phyloP scores from a whole-genome alignment of 1,140 invertebrate species.

The Colletes gigas region DNA sequence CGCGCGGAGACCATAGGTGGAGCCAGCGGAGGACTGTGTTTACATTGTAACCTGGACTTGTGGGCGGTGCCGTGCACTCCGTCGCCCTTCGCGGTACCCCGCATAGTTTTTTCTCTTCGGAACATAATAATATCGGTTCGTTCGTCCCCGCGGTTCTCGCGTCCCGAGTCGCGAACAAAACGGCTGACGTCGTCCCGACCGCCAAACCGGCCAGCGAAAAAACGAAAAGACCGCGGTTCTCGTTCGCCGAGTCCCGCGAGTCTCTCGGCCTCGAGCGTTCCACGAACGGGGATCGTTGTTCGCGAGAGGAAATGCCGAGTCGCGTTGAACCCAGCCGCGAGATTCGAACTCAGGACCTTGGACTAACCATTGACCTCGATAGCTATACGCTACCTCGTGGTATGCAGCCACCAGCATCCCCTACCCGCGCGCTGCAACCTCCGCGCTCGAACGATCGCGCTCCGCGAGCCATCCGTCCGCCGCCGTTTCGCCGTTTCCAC shows the following conservation, averaged over 20 bases:
- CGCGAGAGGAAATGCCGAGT: constrained; percentile 76
- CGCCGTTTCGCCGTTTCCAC: constrained; percentile 4
- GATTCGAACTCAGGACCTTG: constrained; percentile 80
- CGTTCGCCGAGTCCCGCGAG: constrained; percentile 35
- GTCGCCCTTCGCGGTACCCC: too few relatives aligned
- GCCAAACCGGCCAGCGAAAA: constrained; percentile 1
- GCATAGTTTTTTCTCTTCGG: too few relatives aligned
- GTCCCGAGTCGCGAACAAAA: background rate
- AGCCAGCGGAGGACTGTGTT: too few relatives aligned
- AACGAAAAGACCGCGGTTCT: constrained; percentile 28
- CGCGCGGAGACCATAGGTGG: too few relatives aligned
- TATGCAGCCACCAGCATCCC: constrained; percentile 38
- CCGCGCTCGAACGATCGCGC: constrained; percentile 35
- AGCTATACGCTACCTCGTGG: constrained; percentile 71
- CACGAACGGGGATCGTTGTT: constrained; percentile 77
- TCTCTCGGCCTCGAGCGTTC: constrained; percentile 70
- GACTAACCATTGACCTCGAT: constrained; percentile 81
- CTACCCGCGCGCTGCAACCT: constrained; percentile 14
- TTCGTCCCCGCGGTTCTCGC: background rate
- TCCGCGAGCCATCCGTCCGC: constrained; percentile 12
- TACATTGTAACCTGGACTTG: too few relatives aligned
- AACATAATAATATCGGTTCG: background rate
- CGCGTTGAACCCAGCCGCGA: constrained; percentile 64
- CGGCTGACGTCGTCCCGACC: background rate
- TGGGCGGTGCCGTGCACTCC: too few relatives aligned